Evolutionary conservation across 2,888 invertebrate species (phyloP).

Genomic region (Abrostola tripartita): DNA sequence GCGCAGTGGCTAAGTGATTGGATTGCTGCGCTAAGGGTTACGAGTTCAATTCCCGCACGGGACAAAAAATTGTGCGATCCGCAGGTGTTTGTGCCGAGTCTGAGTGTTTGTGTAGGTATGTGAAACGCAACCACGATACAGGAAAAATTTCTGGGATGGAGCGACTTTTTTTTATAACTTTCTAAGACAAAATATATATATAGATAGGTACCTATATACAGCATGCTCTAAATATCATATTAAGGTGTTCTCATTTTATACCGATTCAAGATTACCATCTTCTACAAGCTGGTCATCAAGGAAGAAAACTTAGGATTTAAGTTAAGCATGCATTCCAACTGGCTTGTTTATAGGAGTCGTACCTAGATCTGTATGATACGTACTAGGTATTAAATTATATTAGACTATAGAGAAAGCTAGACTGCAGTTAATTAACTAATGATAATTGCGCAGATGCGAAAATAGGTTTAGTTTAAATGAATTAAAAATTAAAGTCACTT

Average conservation of each 20-base stretch:
- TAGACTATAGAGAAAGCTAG: slow-evolving; percentile 56
- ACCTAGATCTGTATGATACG: slow-evolving; percentile 44
- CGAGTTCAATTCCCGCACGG: no score
- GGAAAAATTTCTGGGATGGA: no score
- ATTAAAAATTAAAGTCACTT: neutral
- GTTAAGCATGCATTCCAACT: slow-evolving; percentile 13
- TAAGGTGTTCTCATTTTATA: neutral
- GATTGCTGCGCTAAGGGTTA: no score
- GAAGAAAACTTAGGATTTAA: neutral
- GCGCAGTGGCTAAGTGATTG: no score
- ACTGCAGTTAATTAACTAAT: slow-evolving; percentile 40
- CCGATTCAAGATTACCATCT: neutral
- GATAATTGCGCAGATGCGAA: slow-evolving; percentile 27
- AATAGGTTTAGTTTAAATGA: slow-evolving; percentile 14
- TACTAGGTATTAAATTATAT: slow-evolving; percentile 38
- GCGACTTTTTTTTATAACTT: no score
- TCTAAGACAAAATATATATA: no score
- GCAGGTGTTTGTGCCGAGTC: no score
- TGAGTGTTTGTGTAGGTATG: no score
- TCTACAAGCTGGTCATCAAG: slow-evolving; percentile 1
- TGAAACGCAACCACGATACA: no score
- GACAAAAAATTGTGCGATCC: no score
- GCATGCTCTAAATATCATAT: no score
- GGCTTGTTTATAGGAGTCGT: slow-evolving; percentile 26
- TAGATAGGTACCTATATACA: no score